These are phyloP conservation scores for Acomys russatus DNA, from an alignment of 2,797 vertebrate genomes.

Conservation along the genomic window DNA sequence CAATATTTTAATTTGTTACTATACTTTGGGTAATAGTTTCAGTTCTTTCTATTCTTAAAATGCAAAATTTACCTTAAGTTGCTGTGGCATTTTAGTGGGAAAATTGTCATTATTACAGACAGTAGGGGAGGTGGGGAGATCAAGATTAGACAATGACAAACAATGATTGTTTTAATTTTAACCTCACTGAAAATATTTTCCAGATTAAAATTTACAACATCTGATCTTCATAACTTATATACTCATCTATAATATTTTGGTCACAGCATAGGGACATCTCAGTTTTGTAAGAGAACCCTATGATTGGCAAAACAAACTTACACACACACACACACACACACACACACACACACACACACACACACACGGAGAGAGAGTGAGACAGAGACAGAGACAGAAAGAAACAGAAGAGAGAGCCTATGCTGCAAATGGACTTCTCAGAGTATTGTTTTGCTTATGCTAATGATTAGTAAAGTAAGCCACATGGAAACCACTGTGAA, in stretches of 20 bases:
- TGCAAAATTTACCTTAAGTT: slow-evolving; percentile 28
- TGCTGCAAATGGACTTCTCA: background rate
- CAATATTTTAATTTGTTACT: slow-evolving; percentile 56
- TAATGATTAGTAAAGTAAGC: slow-evolving; percentile 42
- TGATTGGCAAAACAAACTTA: background rate
- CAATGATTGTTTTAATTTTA: background rate
- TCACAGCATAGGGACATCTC: background rate
- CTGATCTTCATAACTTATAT: background rate
- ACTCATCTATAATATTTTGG: background rate
- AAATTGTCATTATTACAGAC: background rate
- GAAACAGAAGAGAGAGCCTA: no score
- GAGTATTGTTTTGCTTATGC: background rate
- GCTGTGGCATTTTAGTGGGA: background rate
- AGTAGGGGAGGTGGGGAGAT: background rate
- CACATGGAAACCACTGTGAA: slow-evolving; percentile 5
- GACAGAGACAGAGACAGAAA: no score
- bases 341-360: background rate
- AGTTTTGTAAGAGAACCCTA: background rate
- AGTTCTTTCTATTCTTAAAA: slow-evolving; percentile 53
- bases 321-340: background rate
- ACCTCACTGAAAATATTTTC: background rate
- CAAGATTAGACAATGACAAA: background rate
- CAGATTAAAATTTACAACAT: background rate
- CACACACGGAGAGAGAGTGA: background rate
- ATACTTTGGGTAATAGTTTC: background rate